Evolutionary conservation across 2,797 vertebrate genomes (phyloP), one percentile per base, ranked within the genome.

Genomic region (Diceros bicornis): DNA sequence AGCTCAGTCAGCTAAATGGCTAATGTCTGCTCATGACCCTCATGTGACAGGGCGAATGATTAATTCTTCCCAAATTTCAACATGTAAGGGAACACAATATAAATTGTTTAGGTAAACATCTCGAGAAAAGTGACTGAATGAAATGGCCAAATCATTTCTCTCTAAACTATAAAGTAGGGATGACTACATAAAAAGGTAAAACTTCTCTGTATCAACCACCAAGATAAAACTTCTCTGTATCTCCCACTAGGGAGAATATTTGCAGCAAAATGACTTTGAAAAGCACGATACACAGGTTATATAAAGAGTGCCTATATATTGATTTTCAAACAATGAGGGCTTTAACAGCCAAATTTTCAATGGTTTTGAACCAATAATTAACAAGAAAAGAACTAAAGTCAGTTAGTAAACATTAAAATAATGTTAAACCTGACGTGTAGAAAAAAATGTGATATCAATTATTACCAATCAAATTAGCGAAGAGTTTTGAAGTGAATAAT

Each of bases 401-500:
- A 87, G 50, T 52, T 83, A 82, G 25, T 2, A 89, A 57, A 78
- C 37, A 79, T 75, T 44, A 86, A 94, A 90, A 44, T 85, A 95
- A 74, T 77, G 7, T 18, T 92, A 52, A 37, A 32, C 16, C 44
- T 87, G 27, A 59, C 17, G 9, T 71, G 0, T 6, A 2, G 14
- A 4, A 12, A 21, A 41, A 34, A 62, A 61, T 72, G 21, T 29
- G 16, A 23, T 27, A 71, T 61, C 32, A 25, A 32, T 66, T 72
- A 7, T 47, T 66, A 84, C 29, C 64, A 69, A 32, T 84, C 6
- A 41, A 90, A 68, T 75, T 88, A 82, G 23, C 47, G 77, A 92
- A 62, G 34, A 81, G 5, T 91, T 66, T 91, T 74, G 37, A 92
- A 84, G 41, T 92, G 29, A 77, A 32, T 21, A 57, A n/a, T 34